Conservation (phyloP, 2,113 vertebrate genomes). For the Myrmecophaga tridactyla region DNA sequence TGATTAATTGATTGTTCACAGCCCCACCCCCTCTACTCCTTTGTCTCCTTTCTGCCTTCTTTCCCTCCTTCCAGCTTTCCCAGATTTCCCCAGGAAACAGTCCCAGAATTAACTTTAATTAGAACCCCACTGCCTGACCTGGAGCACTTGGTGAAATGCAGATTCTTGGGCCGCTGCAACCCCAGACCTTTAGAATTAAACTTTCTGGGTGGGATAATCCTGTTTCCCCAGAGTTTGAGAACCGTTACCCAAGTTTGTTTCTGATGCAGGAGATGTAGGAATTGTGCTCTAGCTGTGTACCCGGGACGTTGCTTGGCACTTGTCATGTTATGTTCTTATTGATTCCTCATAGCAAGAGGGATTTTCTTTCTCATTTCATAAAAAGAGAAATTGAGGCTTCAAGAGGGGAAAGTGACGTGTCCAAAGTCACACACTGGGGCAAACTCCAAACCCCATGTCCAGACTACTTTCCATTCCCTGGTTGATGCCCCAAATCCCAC, state of each 20-base stretch:
- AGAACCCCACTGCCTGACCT: not conserved
- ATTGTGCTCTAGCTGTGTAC: not conserved
- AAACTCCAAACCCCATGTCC: no score
- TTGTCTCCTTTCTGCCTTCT: not conserved
- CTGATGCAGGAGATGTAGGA: not conserved
- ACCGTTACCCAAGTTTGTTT: not conserved
- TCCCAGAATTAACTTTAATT: not conserved
- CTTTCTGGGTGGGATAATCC: not conserved
- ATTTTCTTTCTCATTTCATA: not conserved
- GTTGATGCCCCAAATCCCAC: not conserved
- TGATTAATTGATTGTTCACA: constrained; percentile 64
- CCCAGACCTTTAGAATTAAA: not conserved
- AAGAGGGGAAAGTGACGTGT: not conserved
- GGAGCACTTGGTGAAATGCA: not conserved
- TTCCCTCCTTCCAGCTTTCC: not conserved
- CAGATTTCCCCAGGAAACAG: not conserved
- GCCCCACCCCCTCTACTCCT: not conserved
- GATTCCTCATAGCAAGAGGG: not conserved
- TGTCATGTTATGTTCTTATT: not conserved
- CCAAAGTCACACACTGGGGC: not conserved
- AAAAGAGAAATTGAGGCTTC: not conserved
- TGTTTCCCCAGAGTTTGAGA: not conserved
- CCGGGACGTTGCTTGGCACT: not conserved
- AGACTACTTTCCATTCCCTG: not conserved
- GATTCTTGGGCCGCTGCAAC: not conserved